A percentile compares a stretch with the other conserved stretches of the same genome.
These are phyloP conservation scores for Pachymerium ferrugineum DNA, from an alignment of 2,888 invertebrate genomes.

Conservation along the genomic window DNA sequence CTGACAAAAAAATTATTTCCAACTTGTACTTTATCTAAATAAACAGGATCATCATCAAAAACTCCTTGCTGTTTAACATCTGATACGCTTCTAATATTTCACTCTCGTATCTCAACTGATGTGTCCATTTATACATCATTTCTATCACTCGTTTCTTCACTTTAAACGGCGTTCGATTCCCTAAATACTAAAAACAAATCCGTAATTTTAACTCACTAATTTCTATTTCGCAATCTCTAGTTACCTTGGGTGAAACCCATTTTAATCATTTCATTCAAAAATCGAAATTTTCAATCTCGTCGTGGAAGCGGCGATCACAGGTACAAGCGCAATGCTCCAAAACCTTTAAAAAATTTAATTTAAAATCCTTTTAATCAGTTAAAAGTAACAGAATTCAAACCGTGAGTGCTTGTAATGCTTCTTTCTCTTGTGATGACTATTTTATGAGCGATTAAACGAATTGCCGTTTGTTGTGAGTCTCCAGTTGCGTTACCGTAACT, in stretches of 20 bases:
- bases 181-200: constrained; percentile 60
- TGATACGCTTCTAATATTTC: constrained; percentile 92
- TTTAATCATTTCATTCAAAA: constrained; percentile 94
- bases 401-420: constrained; percentile 74
- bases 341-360: constrained; percentile 51
- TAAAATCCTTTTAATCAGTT: constrained; percentile 33
- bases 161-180: constrained; percentile 69
- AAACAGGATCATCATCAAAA: constrained; percentile 56
- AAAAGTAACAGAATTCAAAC: constrained; percentile 47
- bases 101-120: constrained; percentile 50
- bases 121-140: constrained; percentile 62
- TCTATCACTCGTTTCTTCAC: constrained; percentile 79
- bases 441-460: constrained; percentile 74
- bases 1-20: background rate
- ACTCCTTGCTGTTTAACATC: constrained; percentile 88
- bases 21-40: constrained; percentile 23
- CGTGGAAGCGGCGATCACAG: constrained; percentile 76
- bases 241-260: constrained; percentile 83
- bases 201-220: background rate
- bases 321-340: constrained; percentile 83
- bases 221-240: constrained; percentile 17
- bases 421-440: constrained; percentile 75
- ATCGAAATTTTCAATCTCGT: constrained; percentile 91
- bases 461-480: constrained; percentile 74
- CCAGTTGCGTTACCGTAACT: constrained; percentile 68